Percentiles rank a stretch among this genome's conserved stretches.
phyloP scores from a whole-genome alignment of 2,113 vertebrate genomes.

The Hyperopisus bebe region DNA sequence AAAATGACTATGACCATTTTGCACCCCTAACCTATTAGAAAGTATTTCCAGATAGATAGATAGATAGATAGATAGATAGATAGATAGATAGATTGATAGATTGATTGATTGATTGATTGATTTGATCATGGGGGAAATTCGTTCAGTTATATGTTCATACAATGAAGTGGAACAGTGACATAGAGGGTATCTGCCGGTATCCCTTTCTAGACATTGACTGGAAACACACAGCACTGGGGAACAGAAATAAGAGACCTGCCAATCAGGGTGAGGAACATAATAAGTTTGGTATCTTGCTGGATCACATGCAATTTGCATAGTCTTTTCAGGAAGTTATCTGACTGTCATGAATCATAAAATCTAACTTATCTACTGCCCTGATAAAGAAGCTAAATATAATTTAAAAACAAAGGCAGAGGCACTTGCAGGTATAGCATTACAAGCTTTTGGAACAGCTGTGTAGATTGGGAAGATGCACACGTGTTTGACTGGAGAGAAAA shows the following conservation, averaged over 20 bases:
- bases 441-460: neutral
- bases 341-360: neutral
- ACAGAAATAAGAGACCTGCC: neutral
- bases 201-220: neutral
- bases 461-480: neutral
- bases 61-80: neutral
- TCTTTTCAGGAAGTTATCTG: neutral
- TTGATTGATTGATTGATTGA: neutral
- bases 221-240: neutral
- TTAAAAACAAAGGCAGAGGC: neutral
- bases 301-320: neutral
- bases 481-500: neutral
- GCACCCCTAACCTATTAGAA: neutral
- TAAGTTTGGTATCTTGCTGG: neutral
- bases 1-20: neutral
- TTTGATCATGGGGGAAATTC: neutral
- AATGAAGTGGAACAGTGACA: neutral
- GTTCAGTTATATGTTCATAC: neutral
- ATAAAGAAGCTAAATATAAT: neutral
- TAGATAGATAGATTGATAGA: neutral
- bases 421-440: neutral
- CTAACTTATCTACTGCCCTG: neutral
- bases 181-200: neutral
- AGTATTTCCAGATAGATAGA: neutral
- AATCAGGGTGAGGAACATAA: neutral